Base-by-base conservation (phyloP, 2,888 invertebrate genomes). In the Tetragonula carbonaria region DNA sequence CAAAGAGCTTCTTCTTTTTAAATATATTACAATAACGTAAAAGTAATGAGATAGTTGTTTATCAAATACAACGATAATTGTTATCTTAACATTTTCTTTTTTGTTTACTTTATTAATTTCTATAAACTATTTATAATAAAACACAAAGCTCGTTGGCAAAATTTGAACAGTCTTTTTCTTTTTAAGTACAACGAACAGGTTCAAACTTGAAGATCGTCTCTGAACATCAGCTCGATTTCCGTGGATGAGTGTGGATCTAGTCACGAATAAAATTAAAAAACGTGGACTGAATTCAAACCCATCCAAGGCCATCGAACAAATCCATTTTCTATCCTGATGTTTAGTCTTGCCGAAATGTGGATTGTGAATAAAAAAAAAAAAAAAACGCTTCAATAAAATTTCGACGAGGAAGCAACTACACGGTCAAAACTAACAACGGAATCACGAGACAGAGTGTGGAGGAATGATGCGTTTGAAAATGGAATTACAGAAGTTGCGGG, bases 221-320 rank as follows among this genome's bases (percentile, higher is more conserved):
- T 70, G 78, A 76, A 92, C 45, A 75, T 67, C n/a, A 38, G 95
- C 93, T 93, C 96, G 95, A 94, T 95, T 95, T 96, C 96, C 96
- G 96, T 96, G 96, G 96, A 97, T 97, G 96, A 97, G 96, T 97
- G 96, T 96, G 96, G 96, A 96, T 96, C 96, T 97, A 97, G 96
- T 97, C 96, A 96, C 96, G 96, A 95, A 95, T 90, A 93, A 91
- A 92, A 92, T 94, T 91, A 89, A 91, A 82, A 95, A 95, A 96
- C 96, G 96, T 96, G 96, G 96, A 96, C 96, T 96, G 96, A 96
- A 96, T 96, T 96, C 96, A 95, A 96, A 96, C 96, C 95, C 96
- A 96, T 96, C 96, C 95, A 96, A 90, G 93, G 93, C 92, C 89
- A 89, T 90, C 91, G 62, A 86, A 85, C 78, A 66, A 70, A 76